Base-by-base conservation (phyloP, 1,140 invertebrate species). In the Venustaconcha ellipsiformis region DNA sequence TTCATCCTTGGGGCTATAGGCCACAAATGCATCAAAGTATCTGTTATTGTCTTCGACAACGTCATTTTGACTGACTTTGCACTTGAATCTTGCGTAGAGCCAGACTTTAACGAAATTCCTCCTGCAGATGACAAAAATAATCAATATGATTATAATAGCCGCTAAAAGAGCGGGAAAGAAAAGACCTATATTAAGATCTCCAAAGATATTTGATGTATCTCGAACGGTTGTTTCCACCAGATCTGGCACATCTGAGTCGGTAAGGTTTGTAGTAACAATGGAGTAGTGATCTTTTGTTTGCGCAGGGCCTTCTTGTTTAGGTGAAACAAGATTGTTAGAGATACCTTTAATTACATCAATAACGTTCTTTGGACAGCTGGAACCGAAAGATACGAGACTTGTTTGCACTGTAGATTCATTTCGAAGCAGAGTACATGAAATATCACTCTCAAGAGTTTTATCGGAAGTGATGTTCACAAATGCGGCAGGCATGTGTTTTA, bases 11-110 rank as follows among this genome's bases (percentile, higher is more conserved):
- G 63, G 64, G 55, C 72, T 69, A 63, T 77, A 77, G 4, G 70
- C 57, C 12, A 77, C 37, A 68, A 77, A 77, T 3, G 75, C 75
- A 60, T 77, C 75, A 58, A 72, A 67, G 55, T 64, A 65, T 18
- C 75, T 69, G 57, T 30, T 67, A 57, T 77, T 77, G 55, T 77
- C 75, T 67, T 72, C 66, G 11, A 77, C 55, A 26, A 77, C 17
- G 18, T 67, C 64, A 37, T 68, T 23, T 20, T 72, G 65, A 66
- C 56, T 55, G 12, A 64, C 57, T 18, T 70, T 68, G n/a, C 58
- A 67, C 56, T 59, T 71, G 63, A 70, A 77, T 60, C 68, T 77
- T 18, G 69, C 68, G 67, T 67, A 62, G 14, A 77, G 60, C 75
- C 75, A 77, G 63, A 69, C 72, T 56, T 68, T 72, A 15, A 72